Evolutionary conservation across 2,113 vertebrate species (phyloP).

Genomic region (Calyptommatus sinebrachiatus): DNA sequence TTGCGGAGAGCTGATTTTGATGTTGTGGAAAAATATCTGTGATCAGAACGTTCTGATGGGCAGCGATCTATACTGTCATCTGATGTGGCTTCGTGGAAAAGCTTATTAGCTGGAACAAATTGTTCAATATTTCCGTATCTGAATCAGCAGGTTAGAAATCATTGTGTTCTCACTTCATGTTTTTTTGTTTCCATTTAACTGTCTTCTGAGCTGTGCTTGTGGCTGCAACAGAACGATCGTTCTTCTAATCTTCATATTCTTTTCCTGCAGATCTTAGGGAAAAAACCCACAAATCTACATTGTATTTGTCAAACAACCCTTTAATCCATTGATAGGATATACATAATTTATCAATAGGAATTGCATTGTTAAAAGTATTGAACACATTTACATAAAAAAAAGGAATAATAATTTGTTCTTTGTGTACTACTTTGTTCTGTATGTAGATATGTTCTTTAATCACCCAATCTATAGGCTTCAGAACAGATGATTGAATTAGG

Average conservation of each 20-base stretch:
- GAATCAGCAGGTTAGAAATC: not conserved
- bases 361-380: not conserved
- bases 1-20: not conserved
- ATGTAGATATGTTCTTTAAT: not conserved
- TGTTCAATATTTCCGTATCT: accelerated
- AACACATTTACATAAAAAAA: not conserved
- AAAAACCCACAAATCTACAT: not conserved
- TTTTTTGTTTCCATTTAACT: not conserved
- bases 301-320: not conserved
- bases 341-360: not conserved
- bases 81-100: accelerated
- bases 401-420: not conserved
- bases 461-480: not conserved
- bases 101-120: accelerated
- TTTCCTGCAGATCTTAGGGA: not conserved
- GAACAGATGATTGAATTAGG: not conserved
- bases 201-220: accelerated
- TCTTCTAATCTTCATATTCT: not conserved
- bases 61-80: accelerated
- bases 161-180: not conserved
- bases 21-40: conserved; percentile 11
- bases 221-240: accelerated
- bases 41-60: not conserved
- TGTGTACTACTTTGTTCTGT: not conserved
- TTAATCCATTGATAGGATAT: not conserved